These are phyloP conservation scores for Daphoenositta chrysoptera DNA, from an alignment of 2,113 vertebrate species.

Conservation along the genomic window DNA sequence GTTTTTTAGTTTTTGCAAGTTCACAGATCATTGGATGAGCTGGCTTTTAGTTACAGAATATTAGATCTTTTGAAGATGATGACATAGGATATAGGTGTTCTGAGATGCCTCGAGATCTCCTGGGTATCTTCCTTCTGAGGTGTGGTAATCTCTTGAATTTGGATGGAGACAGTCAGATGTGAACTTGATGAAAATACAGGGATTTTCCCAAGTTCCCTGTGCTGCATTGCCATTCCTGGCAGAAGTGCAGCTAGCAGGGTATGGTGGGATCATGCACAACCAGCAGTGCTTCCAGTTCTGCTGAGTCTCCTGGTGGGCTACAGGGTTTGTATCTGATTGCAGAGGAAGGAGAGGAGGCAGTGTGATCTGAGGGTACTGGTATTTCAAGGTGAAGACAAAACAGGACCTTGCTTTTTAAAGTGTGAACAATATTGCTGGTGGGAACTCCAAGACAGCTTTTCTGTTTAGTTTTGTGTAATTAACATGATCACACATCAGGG, in stretches of 20 bases:
- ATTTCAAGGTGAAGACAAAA: not conserved
- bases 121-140: not conserved
- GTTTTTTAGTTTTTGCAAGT: not conserved
- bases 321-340: fast-evolving
- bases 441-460: not conserved
- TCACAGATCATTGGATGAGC: not conserved
- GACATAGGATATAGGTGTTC: not conserved
- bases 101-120: not conserved
- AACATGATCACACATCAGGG: not conserved
- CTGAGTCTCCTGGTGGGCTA: not conserved
- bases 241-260: not conserved
- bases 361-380: not conserved
- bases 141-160: not conserved
- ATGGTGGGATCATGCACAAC: not conserved
- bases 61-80: not conserved
- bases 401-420: not conserved
- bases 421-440: not conserved
- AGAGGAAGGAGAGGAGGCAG: not conserved
- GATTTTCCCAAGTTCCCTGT: not conserved
- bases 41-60: not conserved
- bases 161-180: not conserved
- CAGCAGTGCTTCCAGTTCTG: not conserved
- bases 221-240: not conserved
- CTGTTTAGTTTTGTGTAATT: not conserved
- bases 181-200: not conserved